phyloP scores from a whole-genome alignment of 2,888 invertebrate species.

The Drosophila formosana region DNA sequence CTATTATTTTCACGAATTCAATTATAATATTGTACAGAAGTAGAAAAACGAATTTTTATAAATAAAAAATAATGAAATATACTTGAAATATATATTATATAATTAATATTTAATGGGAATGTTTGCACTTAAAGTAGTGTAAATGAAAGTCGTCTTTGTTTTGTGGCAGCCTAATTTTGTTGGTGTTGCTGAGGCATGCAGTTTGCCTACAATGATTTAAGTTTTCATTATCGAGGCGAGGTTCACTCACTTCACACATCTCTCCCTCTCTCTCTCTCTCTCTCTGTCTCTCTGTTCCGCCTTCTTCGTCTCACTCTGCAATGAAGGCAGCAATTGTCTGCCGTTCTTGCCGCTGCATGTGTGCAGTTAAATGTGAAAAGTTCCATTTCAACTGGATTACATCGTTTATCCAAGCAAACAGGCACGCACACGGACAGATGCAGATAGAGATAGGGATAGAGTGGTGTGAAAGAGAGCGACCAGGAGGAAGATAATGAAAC shows the following conservation, averaged over 20 bases:
- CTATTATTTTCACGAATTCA: too few relatives aligned
- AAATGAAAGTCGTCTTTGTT: slow-evolving; percentile 5
- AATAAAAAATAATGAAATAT: too few relatives aligned
- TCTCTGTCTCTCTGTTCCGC: neutral
- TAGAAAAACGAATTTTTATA: too few relatives aligned
- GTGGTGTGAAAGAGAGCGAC: neutral
- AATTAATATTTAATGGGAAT: too few relatives aligned
- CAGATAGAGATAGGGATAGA: neutral
- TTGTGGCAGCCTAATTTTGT: neutral
- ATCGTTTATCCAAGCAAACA: slow-evolving; percentile 79
- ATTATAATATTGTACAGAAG: too few relatives aligned
- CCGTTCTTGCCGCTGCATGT: slow-evolving; percentile 36
- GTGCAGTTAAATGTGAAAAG: slow-evolving; percentile 79
- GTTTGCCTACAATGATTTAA: slow-evolving; percentile 75
- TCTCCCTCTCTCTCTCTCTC: neutral
- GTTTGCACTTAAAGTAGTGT: slow-evolving; percentile 12
- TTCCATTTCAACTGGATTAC: slow-evolving; percentile 79
- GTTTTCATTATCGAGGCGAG: slow-evolving; percentile 74
- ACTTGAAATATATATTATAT: too few relatives aligned
- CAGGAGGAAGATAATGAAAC: slow-evolving; percentile 56
- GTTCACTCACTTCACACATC: slow-evolving; percentile 31
- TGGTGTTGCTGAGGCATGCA: slow-evolving; percentile 42
- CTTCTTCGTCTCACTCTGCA: neutral
- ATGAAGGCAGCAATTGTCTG: slow-evolving; percentile 14
- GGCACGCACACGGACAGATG: slow-evolving; percentile 29